These are phyloP conservation scores for Magallana angulata DNA, from an alignment of 1,140 invertebrate species.

Conservation along the genomic window DNA sequence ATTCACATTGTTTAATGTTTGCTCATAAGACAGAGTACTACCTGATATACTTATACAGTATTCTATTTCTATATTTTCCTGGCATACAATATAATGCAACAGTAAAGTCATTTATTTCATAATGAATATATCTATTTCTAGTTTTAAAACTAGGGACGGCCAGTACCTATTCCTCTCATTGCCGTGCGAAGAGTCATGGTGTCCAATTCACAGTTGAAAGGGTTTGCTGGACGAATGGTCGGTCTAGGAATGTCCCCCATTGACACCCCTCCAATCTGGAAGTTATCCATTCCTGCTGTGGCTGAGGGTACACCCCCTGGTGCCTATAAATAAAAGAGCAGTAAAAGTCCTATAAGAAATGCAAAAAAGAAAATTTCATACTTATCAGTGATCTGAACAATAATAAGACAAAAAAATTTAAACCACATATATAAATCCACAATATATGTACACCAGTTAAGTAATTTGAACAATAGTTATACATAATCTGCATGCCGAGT, in stretches of 20 bases:
- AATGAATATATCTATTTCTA: neutral
- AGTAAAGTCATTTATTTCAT: neutral
- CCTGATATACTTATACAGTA: too few species aligned
- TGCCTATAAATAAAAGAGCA: neutral
- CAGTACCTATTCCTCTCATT: constrained; percentile 76
- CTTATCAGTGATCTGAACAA: too few species aligned
- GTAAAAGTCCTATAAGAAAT: too few species aligned
- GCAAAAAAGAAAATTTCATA: too few species aligned
- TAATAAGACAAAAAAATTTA: too few species aligned
- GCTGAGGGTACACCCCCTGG: constrained; percentile 45
- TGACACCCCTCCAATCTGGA: constrained; percentile 59
- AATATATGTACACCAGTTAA: too few species aligned
- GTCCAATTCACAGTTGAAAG: constrained; percentile 76
- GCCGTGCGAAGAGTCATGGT: constrained; percentile 71
- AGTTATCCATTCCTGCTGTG: constrained; percentile 55
- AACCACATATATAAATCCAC: too few species aligned
- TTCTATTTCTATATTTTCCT: neutral
- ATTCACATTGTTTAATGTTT: too few species aligned
- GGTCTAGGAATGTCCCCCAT: constrained; percentile 62
- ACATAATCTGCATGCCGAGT: too few species aligned
- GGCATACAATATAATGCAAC: neutral
- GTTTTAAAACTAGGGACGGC: too few species aligned
- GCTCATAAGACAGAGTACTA: too few species aligned
- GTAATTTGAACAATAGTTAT: too few species aligned
- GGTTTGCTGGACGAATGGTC: constrained; percentile 71